Percentiles rank a stretch among this genome's conserved stretches.
Conservation (phyloP, 92 coral and sea anemone genomes). For the Actinostola sp. region DNA sequence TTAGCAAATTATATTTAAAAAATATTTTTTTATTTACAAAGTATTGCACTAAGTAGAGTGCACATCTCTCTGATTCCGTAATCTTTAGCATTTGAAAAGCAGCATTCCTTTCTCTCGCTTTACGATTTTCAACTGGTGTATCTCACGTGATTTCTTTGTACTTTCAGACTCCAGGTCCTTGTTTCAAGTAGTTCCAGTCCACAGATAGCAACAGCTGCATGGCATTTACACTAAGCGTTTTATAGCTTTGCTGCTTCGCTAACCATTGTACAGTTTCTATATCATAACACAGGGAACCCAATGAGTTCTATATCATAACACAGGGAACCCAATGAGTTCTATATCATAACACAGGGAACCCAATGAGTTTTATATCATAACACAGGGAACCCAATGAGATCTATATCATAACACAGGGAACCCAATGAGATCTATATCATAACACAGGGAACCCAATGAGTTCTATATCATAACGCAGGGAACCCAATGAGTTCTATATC, state of each 20-base stretch:
- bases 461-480: not conserved
- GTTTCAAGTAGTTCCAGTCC: conserved; percentile 77
- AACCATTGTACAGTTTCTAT: conserved; percentile 10
- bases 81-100: no score
- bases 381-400: not conserved
- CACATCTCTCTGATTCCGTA: no score
- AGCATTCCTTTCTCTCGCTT: not conserved
- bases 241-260: not conserved
- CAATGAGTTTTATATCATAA: not conserved
- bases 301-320: no score
- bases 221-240: not conserved
- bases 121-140: no score
- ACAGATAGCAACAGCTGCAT: conserved; percentile 18
- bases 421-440: not conserved
- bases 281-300: not conserved
- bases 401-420: conserved; percentile 6
- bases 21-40: no score
- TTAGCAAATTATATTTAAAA: no score
- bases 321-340: not conserved
- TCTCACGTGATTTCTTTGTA: no score
- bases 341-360: conserved; percentile 4
- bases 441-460: not conserved
- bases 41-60: no score
- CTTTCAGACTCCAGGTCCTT: conserved; percentile 76
- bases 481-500: conserved; percentile 7